These are phyloP conservation scores for Gallinago paraguaiae DNA, from an alignment of 2,113 vertebrate genomes.

Conservation along the genomic window DNA sequence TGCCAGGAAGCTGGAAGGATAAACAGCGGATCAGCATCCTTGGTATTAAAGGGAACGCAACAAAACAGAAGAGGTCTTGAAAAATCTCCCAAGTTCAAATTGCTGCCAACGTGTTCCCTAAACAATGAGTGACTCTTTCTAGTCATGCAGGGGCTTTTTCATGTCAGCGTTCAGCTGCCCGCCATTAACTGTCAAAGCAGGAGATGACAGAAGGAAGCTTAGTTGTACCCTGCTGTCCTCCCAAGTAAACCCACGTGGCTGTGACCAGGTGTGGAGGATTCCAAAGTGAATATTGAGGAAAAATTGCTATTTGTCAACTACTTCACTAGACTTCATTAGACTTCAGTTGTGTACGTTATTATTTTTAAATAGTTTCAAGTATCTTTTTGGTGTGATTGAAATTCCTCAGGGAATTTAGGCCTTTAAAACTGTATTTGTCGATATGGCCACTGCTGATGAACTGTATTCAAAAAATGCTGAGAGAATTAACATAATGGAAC, in stretches of 20 bases:
- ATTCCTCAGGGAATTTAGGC: background rate
- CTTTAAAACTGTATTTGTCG: background rate
- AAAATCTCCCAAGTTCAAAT: background rate
- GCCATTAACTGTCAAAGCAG: background rate
- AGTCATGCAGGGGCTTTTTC: background rate
- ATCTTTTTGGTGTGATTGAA: background rate
- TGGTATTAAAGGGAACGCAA: background rate
- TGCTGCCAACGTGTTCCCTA: background rate
- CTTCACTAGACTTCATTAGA: background rate
- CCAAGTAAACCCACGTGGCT: background rate
- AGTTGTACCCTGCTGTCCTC: background rate
- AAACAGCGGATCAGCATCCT: conserved; percentile 8
- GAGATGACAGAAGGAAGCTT: background rate
- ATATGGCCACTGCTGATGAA: background rate
- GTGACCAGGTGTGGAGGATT: background rate
- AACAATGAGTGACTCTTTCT: background rate
- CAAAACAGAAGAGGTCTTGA: background rate
- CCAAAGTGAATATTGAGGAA: background rate
- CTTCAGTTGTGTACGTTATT: background rate
- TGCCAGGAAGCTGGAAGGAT: conserved; percentile 18
- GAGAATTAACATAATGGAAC: background rate
- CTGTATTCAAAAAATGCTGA: background rate
- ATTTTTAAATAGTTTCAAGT: background rate
- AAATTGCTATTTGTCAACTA: background rate
- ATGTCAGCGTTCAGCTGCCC: background rate